These are phyloP conservation scores for Disparrhopalites patrizii DNA, from an alignment of 2,888 invertebrate species.

Conservation along the genomic window DNA sequence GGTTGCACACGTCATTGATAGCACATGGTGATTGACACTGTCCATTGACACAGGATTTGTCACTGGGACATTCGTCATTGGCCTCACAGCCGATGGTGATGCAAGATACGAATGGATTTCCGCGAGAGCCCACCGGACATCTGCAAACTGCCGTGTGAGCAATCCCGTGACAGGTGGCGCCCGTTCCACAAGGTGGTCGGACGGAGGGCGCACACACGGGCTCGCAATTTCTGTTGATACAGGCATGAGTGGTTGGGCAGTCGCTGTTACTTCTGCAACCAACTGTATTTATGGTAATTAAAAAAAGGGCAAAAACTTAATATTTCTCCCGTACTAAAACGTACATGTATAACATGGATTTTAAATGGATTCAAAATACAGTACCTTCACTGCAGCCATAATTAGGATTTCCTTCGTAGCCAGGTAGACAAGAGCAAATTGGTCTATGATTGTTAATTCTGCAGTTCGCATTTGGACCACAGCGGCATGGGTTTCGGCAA, in stretches of 20 bases:
- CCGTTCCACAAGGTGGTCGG: slow-evolving; percentile 50
- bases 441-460: slow-evolving; percentile 53
- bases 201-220: slow-evolving; percentile 62
- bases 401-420: slow-evolving; percentile 49
- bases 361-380: too few species aligned
- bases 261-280: slow-evolving; percentile 71
- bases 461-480: slow-evolving; percentile 60
- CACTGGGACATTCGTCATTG: slow-evolving; percentile 80
- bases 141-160: slow-evolving; percentile 50
- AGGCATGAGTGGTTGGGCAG: slow-evolving; percentile 77
- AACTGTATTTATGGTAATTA: slow-evolving; percentile 50
- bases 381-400: slow-evolving; percentile 47
- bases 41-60: slow-evolving; percentile 77
- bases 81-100: slow-evolving; percentile 70
- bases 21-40: slow-evolving; percentile 82
- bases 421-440: slow-evolving; percentile 50
- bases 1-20: slow-evolving; percentile 70
- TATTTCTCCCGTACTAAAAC: too few species aligned
- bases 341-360: too few species aligned
- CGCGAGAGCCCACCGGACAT: slow-evolving; percentile 50
- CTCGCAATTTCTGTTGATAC: slow-evolving; percentile 75
- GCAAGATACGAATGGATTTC: slow-evolving; percentile 51
- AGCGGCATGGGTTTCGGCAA: slow-evolving; percentile 82
- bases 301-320: neutral
- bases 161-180: slow-evolving; percentile 49